Evolutionary conservation across 2,888 invertebrate species (phyloP).

Genomic region (Drosophila melanocephala): DNA sequence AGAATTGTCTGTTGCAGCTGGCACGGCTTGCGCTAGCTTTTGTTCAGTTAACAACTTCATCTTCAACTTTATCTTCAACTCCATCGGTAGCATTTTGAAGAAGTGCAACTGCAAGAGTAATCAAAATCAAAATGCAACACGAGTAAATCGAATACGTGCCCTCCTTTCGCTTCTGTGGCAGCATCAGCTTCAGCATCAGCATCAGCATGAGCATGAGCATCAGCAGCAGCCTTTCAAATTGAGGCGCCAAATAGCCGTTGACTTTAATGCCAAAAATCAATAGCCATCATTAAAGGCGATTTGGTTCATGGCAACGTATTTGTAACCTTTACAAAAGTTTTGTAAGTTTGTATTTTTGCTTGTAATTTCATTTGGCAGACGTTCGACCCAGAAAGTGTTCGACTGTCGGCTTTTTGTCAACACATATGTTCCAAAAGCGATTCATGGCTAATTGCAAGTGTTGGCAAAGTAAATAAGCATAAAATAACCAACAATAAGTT

Average conservation of each 20-base stretch:
- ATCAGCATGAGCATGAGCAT: background rate
- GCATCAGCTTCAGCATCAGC: slow-evolving; percentile 4
- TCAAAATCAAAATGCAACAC: slow-evolving; percentile 18
- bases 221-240: slow-evolving; percentile 43
- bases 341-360: slow-evolving; percentile 41
- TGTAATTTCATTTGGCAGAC: slow-evolving; percentile 55
- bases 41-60: slow-evolving; percentile 49
- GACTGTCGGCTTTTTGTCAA: slow-evolving; percentile 12
- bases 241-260: slow-evolving; percentile 51
- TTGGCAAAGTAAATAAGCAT: slow-evolving; percentile 28
- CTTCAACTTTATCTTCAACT: slow-evolving; percentile 22
- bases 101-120: slow-evolving; percentile 20
- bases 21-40: slow-evolving; percentile 3
- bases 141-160: slow-evolving; percentile 52
- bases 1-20: slow-evolving; percentile 10
- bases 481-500: slow-evolving; percentile 44
- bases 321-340: slow-evolving; percentile 70
- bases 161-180: slow-evolving; percentile 63
- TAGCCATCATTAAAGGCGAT: slow-evolving; percentile 51
- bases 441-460: slow-evolving; percentile 73
- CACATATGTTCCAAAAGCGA: slow-evolving; percentile 57
- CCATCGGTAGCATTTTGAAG: background rate
- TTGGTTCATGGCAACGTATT: slow-evolving; percentile 44
- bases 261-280: slow-evolving; percentile 60
- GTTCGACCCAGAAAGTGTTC: slow-evolving; percentile 58